Conservation (phyloP, 2,797 vertebrate species). For the Eutrigla gurnardus region DNA sequence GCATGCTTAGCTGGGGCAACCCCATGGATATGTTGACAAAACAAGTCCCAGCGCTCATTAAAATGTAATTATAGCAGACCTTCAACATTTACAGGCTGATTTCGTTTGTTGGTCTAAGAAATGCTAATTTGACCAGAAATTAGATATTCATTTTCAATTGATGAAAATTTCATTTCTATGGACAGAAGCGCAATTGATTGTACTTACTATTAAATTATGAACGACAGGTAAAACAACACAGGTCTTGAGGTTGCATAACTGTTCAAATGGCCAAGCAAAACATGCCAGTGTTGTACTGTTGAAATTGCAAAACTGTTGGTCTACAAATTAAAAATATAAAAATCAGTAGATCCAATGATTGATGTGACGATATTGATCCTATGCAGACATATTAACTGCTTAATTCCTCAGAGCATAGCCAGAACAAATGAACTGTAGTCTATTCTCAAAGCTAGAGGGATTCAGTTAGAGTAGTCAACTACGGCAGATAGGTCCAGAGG, state of each 20-base stretch:
- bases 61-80: constrained; percentile 46
- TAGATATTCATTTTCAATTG: neutral
- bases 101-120: constrained; percentile 27
- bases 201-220: neutral
- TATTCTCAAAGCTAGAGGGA: neutral
- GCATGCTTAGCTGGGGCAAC: constrained; percentile 40
- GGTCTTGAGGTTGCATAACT: neutral
- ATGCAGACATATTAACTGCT: neutral
- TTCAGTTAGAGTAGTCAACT: neutral
- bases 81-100: constrained; percentile 23
- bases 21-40: constrained; percentile 58
- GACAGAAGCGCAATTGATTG: neutral
- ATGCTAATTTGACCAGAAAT: neutral
- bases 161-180: neutral
- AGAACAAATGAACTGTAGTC: neutral
- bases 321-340: neutral
- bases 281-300: neutral
- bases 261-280: neutral
- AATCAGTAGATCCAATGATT: neutral
- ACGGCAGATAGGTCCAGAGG: neutral
- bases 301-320: neutral
- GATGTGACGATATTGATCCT: neutral
- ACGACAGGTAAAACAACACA: neutral
- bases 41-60: constrained; percentile 49
- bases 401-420: neutral